Percentiles rank a stretch among this genome's conserved stretches.
These are phyloP conservation scores for Nemopilema nomurai DNA, from an alignment of 30 jellyfish, hydroid and myxozoan species.

Conservation along the genomic window DNA sequence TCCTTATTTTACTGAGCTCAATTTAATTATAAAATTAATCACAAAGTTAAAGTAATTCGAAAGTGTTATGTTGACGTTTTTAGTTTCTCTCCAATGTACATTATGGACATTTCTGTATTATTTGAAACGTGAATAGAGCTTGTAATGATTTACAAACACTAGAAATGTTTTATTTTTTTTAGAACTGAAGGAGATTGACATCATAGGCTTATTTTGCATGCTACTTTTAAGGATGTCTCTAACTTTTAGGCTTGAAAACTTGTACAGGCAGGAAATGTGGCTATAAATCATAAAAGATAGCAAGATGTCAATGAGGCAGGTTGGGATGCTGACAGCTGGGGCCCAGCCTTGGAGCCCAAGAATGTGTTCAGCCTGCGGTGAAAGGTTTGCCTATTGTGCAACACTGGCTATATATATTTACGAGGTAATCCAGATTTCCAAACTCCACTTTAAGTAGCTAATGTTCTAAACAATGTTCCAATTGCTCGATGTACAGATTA, in stretches of 20 bases:
- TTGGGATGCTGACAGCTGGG: slow-evolving; percentile 83
- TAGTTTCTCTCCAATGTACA: too few relatives aligned
- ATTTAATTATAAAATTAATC: too few relatives aligned
- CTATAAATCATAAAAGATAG: too few relatives aligned
- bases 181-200: too few relatives aligned
- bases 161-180: neutral
- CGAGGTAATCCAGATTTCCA: slow-evolving; percentile 30
- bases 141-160: neutral
- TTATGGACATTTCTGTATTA: too few relatives aligned
- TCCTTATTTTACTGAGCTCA: too few relatives aligned
- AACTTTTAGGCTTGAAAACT: neutral
- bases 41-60: too few relatives aligned
- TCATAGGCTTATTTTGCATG: neutral
- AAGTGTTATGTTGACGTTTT: too few relatives aligned
- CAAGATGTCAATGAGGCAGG: slow-evolving; percentile 61
- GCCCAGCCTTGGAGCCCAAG: slow-evolving; percentile 91
- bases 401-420: slow-evolving; percentile 79
- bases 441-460: neutral
- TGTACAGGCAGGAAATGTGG: neutral
- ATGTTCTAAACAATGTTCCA: neutral
- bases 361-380: slow-evolving; percentile 74
- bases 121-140: too few relatives aligned
- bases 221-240: too few relatives aligned
- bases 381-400: slow-evolving; percentile 83
- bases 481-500: too few relatives aligned